These are phyloP conservation scores for Bunonema sp. DNA, from an alignment of 2,888 invertebrate genomes.

Conservation along the genomic window DNA sequence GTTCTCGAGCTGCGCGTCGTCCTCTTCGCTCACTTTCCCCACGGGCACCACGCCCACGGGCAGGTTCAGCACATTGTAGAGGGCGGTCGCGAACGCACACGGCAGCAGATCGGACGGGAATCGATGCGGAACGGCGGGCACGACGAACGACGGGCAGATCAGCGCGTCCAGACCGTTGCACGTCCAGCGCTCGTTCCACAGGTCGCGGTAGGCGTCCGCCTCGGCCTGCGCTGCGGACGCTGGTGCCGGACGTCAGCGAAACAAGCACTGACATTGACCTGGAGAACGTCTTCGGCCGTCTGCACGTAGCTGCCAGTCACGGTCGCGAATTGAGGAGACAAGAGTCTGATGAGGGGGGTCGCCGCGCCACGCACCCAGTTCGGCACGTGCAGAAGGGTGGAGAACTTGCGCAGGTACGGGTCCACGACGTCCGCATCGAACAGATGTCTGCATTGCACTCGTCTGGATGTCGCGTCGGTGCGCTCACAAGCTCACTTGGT, in stretches of 20 bases:
- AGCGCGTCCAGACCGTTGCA: slow-evolving; percentile 40
- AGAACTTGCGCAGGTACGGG: slow-evolving; percentile 23
- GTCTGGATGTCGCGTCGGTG: no score
- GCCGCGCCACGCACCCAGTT: slow-evolving; percentile 12
- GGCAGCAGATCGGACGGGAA: slow-evolving; percentile 23
- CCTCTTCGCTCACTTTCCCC: slow-evolving; percentile 32
- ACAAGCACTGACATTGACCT: not conserved
- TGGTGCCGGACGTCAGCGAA: no score
- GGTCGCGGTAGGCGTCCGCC: not conserved
- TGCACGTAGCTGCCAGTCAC: slow-evolving; percentile 12
- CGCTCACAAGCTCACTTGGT: no score
- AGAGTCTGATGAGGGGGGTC: slow-evolving; percentile 9
- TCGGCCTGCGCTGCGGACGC: no score
- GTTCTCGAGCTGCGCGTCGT: slow-evolving; percentile 18
- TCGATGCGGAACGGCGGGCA: slow-evolving; percentile 31
- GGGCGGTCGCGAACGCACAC: slow-evolving; percentile 32
- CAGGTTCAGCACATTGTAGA: slow-evolving; percentile 46
- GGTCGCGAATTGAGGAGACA: slow-evolving; percentile 18
- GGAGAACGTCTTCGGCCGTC: slow-evolving; percentile 13
- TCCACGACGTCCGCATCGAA: slow-evolving; percentile 32
- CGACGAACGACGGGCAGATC: slow-evolving; percentile 43
- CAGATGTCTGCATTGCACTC: slow-evolving; percentile 5
- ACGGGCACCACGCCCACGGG: slow-evolving; percentile 46
- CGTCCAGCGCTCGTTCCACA: slow-evolving; percentile 28
- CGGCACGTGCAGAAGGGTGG: slow-evolving; percentile 17